Percentiles rank a stretch among this genome's conserved stretches.
Evolutionary conservation across 2,113 vertebrate genomes (phyloP).

Genomic region (Galbula dea): DNA sequence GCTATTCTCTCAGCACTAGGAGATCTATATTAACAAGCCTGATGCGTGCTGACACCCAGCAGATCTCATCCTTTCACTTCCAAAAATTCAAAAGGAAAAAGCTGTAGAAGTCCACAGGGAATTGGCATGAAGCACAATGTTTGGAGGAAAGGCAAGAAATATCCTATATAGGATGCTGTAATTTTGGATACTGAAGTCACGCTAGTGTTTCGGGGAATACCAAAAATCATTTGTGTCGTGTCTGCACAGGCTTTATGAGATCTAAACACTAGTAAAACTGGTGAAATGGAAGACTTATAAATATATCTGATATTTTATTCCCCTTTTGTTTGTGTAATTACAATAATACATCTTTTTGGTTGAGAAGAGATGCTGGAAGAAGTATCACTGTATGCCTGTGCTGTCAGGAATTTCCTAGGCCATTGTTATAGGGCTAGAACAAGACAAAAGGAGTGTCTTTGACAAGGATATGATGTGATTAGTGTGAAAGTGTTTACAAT

Average conservation of each 20-base stretch:
- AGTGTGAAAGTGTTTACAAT: not conserved
- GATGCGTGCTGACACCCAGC: slow-evolving; percentile 46
- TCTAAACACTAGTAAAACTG: not conserved
- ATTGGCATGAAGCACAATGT: not conserved
- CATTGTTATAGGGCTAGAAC: not conserved
- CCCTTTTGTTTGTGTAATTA: not conserved
- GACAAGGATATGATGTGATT: not conserved
- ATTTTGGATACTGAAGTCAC: fast-evolving
- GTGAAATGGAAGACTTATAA: not conserved
- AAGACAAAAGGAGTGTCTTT: not conserved
- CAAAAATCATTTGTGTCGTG: fast-evolving
- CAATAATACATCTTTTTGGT: not conserved
- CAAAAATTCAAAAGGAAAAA: slow-evolving; percentile 13
- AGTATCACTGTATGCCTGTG: not conserved
- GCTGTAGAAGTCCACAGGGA: not conserved
- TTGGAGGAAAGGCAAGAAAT: not conserved
- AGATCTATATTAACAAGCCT: not conserved
- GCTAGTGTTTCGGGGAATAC: not conserved
- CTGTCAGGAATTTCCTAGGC: not conserved
- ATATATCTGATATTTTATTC: not conserved
- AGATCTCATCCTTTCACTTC: slow-evolving; percentile 51
- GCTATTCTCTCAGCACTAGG: not conserved
- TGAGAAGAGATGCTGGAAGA: not conserved
- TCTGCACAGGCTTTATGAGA: not conserved
- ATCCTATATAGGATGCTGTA: not conserved